Conservation (phyloP, 2,113 vertebrate genomes). For the Mesoclemmys tuberculata region DNA sequence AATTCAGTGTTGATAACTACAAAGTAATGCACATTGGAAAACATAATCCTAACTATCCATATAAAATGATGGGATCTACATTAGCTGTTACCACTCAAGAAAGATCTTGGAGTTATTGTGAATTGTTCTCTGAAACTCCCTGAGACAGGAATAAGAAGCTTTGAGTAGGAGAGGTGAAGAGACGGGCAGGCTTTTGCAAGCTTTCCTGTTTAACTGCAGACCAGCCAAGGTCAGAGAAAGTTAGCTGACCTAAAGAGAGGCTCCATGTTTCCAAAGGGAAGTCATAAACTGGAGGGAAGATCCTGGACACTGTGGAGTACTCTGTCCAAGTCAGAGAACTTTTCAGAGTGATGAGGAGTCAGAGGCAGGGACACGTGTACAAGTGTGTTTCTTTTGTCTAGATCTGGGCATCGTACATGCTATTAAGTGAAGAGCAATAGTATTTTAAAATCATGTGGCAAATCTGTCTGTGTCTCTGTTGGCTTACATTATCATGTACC, state of each 20-base stretch:
- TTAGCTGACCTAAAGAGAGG: not conserved
- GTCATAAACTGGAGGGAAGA: not conserved
- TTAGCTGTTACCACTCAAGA: too few species aligned
- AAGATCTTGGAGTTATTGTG: too few species aligned
- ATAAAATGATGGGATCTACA: too few species aligned
- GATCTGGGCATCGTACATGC: not conserved
- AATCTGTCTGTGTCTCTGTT: not conserved
- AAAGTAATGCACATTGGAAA: too few species aligned
- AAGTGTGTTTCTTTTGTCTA: not conserved
- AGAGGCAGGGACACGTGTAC: not conserved
- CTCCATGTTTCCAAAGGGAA: not conserved
- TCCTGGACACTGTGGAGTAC: not conserved
- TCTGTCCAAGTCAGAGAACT: not conserved
- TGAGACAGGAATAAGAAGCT: not conserved
- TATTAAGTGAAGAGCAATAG: not conserved
- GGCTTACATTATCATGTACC: not conserved
- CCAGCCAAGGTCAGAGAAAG: not conserved
- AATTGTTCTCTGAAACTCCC: not conserved
- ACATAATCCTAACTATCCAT: too few species aligned
- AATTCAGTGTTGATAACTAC: too few species aligned
- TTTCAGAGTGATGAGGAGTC: not conserved
- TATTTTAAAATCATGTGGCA: not conserved
- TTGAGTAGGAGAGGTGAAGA: not conserved
- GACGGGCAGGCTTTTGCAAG: not conserved
- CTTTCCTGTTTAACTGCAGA: not conserved